Base-by-base conservation (phyloP, 1,140 invertebrate species). In the Danaus plexippus region DNA sequence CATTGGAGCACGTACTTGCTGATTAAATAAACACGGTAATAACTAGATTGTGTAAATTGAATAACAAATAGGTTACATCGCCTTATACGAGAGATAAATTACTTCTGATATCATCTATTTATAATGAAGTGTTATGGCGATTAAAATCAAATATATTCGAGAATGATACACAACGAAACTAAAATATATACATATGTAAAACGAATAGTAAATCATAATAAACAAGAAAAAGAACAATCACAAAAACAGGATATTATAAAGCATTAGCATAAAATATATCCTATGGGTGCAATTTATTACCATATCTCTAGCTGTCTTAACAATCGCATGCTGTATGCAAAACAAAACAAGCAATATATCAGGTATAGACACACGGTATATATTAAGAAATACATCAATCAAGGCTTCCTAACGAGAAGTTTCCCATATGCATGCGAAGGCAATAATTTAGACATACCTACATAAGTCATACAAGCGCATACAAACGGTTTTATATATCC, bases 381-480 rank as follows among this genome's bases (percentile, higher is more conserved):
- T 51, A 59, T 62, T 58, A 49, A 46, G 44, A 43, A 54, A 65
- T 62, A 67, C 74, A 77, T 77, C 75, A 75, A 73, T 73, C 72
- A 73, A 57, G 22, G 47, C 47, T 43, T 52, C 47, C 63, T 77
- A 77, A 75, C 75, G 75, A 77, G 70, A 64, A 58, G 56, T 63
- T 67, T 65, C 63, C 60, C 68, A 73, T 77, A 77, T 77, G 75
- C 75, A 77, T 77, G 73, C 48, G 64, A 61, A 69, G 64, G 64
- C 74, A 62, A 73, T 77, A 77, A 75, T 68, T 77, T 68, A 77
- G 65, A 63, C 66, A 52, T 44, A 54, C 56, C 52, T 53, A 57
- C 54, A 55, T 71, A 71, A 73, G 68, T 75, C 73, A 75, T 75
- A 75, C 60, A 56, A 64, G 61, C 57, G 65, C 68, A 70, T 67